These are phyloP conservation scores for Drosophila diplacantha DNA, from an alignment of 2,888 invertebrate genomes.

Conservation along the genomic window DNA sequence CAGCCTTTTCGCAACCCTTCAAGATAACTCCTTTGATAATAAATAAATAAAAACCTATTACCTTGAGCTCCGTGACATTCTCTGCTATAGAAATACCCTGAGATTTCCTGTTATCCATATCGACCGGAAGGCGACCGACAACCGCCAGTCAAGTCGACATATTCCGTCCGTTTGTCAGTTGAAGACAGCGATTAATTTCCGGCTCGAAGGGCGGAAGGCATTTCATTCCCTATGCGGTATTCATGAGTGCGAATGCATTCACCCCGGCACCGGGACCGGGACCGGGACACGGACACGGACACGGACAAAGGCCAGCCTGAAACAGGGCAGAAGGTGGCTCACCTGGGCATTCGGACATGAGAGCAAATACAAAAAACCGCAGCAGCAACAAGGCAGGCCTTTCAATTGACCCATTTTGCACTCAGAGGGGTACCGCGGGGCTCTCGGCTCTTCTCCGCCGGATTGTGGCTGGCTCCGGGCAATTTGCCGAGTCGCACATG, in stretches of 20 bases:
- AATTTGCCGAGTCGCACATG: slow-evolving; percentile 19
- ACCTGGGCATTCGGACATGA: slow-evolving; percentile 21
- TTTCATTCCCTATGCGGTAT: slow-evolving; percentile 11
- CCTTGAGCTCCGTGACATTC: background rate
- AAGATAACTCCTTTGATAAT: background rate
- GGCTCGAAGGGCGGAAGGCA: slow-evolving; percentile 15
- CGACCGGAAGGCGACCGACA: background rate
- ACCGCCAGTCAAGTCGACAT: slow-evolving; percentile 1
- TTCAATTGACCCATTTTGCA: slow-evolving; percentile 58
- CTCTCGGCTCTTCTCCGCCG: background rate
- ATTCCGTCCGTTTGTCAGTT: background rate
- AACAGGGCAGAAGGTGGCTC: background rate
- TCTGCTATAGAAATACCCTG: background rate
- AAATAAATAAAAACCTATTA: background rate
- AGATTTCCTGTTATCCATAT: background rate
- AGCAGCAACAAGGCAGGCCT: slow-evolving; percentile 21
- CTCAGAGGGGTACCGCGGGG: too few relatives aligned
- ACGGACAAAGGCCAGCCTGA: slow-evolving; percentile 11
- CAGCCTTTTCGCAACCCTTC: background rate
- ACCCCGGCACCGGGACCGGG: background rate
- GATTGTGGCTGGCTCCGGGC: slow-evolving; percentile 9
- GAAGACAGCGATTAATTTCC: slow-evolving; percentile 13
- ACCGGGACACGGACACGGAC: background rate
- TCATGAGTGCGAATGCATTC: slow-evolving; percentile 34
- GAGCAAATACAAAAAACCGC: slow-evolving; percentile 23